Conservation (phyloP, 2,888 invertebrate species). For the Drosophila dives region DNA sequence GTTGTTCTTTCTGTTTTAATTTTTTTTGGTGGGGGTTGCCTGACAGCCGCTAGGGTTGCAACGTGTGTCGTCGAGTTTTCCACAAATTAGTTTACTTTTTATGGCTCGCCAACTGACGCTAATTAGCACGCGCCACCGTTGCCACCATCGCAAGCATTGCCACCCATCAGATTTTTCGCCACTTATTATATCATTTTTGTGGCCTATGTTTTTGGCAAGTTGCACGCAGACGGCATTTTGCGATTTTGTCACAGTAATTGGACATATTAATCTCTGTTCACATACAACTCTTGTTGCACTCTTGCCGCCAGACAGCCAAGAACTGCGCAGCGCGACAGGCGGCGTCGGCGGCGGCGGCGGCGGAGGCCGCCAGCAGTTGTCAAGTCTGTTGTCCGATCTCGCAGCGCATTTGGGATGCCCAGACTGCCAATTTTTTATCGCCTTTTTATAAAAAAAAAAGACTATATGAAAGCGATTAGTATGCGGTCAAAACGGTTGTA, state of each 20-base stretch:
- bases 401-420: constrained; percentile 52
- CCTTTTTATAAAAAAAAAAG: constrained; percentile 37
- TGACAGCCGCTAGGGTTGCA: constrained; percentile 43
- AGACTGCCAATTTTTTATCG: constrained; percentile 69
- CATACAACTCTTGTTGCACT: constrained; percentile 63
- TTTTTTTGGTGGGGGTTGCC: constrained; percentile 59
- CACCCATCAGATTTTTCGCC: constrained; percentile 55
- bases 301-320: constrained; percentile 66
- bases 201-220: constrained; percentile 57
- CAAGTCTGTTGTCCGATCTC: constrained; percentile 32
- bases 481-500: constrained; percentile 13
- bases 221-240: constrained; percentile 80
- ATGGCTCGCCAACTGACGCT: constrained; percentile 73
- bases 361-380: constrained; percentile 49
- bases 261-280: constrained; percentile 84
- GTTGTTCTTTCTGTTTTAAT: constrained; percentile 2
- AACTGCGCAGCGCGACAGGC: constrained; percentile 46
- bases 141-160: constrained; percentile 40
- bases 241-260: constrained; percentile 85
- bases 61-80: constrained; percentile 61
- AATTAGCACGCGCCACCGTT: constrained; percentile 77
- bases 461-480: constrained; percentile 42
- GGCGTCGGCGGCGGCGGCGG: constrained; percentile 37
- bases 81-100: constrained; percentile 80
- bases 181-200: constrained; percentile 76